These are phyloP conservation scores for Melanerpes aurifrons DNA, from an alignment of 2,113 vertebrate genomes.

Conservation along the genomic window DNA sequence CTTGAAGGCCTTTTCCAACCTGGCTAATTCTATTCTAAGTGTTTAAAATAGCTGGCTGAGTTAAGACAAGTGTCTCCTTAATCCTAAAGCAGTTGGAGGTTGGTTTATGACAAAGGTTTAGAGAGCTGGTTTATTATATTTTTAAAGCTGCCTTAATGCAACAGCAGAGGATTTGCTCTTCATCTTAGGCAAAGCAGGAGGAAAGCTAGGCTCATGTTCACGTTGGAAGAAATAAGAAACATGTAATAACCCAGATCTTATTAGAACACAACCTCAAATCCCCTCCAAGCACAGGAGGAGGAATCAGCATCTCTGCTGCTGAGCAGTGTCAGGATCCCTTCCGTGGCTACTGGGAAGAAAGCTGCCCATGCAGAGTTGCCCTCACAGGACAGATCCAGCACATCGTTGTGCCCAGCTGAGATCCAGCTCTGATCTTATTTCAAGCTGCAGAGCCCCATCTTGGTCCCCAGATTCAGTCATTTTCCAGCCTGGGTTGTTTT, in stretches of 20 bases:
- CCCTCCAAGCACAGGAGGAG: not conserved
- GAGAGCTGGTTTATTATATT: not conserved
- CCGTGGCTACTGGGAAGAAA: accelerated
- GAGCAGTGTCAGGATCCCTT: not conserved
- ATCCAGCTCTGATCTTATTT: not conserved
- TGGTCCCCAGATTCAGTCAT: not conserved
- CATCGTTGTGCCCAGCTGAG: accelerated
- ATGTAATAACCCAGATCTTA: not conserved
- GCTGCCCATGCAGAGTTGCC: accelerated
- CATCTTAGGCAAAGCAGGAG: not conserved
- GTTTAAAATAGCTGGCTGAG: constrained; percentile 18
- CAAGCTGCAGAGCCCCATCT: not conserved
- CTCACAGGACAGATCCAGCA: not conserved
- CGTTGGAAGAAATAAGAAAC: not conserved
- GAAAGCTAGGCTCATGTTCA: not conserved
- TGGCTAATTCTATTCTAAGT: not conserved
- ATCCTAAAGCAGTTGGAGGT: not conserved
- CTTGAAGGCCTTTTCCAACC: too few relatives aligned
- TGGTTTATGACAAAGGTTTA: constrained; percentile 44
- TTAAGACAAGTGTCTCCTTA: constrained; percentile 23
- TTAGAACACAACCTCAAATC: not conserved
- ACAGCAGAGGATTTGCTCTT: not conserved
- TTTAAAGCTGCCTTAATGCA: constrained; percentile 26
- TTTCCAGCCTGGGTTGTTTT: not conserved
- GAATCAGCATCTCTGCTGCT: accelerated